These are phyloP conservation scores for Operophtera brumata DNA, from an alignment of 2,888 invertebrate genomes.

Conservation along the genomic window DNA sequence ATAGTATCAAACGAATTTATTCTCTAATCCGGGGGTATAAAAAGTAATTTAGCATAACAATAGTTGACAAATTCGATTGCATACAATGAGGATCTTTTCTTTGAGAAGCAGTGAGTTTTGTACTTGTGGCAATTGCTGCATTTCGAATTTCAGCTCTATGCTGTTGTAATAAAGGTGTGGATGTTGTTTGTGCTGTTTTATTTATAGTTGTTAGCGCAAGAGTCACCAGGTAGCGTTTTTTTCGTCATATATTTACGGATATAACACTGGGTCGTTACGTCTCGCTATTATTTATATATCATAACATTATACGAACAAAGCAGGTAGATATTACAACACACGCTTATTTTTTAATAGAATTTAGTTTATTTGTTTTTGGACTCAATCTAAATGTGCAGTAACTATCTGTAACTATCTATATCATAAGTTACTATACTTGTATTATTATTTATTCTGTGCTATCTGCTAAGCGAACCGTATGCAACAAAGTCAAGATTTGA, in stretches of 20 bases:
- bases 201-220: slow-evolving; percentile 14
- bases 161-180: slow-evolving; percentile 9
- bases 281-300: slow-evolving; percentile 55
- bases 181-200: slow-evolving; percentile 8
- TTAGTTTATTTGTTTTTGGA: background rate
- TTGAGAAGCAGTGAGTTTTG: slow-evolving; percentile 14
- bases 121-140: slow-evolving; percentile 5
- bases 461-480: too few species aligned
- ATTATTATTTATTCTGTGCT: too few species aligned
- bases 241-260: slow-evolving; percentile 56
- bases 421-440: too few species aligned
- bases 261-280: slow-evolving; percentile 60
- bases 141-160: slow-evolving; percentile 26
- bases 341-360: background rate
- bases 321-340: slow-evolving; percentile 46
- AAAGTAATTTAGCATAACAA: slow-evolving; percentile 24
- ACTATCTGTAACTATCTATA: too few species aligned
- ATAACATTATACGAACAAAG: slow-evolving; percentile 49
- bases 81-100: slow-evolving; percentile 37
- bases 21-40: slow-evolving; percentile 24
- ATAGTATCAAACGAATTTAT: slow-evolving; percentile 26
- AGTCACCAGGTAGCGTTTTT: slow-evolving; percentile 66
- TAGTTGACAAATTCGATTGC: slow-evolving; percentile 38
- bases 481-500: too few species aligned
- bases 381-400: too few species aligned